phyloP scores from a whole-genome alignment of 2,113 vertebrate genomes.

The Charina bottae region DNA sequence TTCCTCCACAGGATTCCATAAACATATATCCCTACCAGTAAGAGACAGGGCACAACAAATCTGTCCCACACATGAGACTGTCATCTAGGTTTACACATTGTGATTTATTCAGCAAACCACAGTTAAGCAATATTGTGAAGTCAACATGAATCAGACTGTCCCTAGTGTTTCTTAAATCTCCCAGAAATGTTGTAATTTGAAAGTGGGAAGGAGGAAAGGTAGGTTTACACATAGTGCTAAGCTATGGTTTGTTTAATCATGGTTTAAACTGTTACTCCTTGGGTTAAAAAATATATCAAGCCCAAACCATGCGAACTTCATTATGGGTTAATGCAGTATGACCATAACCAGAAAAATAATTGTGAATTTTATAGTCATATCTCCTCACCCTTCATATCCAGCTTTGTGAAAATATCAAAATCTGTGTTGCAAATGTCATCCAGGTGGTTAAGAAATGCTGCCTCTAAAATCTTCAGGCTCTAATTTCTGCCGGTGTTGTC shows the following conservation, averaged over 20 bases:
- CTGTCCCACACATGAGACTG: not conserved
- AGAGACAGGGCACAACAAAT: not conserved
- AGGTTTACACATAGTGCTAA: not conserved
- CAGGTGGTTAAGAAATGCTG: not conserved
- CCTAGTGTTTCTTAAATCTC: not conserved
- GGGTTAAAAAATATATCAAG: not conserved
- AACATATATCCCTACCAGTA: not conserved
- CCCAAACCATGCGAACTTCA: not conserved
- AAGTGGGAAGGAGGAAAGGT: not conserved
- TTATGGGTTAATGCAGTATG: not conserved
- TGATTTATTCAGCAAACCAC: not conserved
- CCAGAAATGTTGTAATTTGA: not conserved
- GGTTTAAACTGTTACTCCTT: not conserved
- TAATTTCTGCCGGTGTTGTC: not conserved
- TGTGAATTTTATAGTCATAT: not conserved
- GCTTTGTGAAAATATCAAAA: not conserved
- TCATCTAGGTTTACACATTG: not conserved
- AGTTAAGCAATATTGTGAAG: not conserved
- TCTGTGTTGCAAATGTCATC: not conserved
- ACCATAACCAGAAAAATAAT: not conserved
- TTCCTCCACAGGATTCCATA: not conserved
- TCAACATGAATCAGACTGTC: not conserved
- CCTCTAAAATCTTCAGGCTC: not conserved
- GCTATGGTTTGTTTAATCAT: not conserved
- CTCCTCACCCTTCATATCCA: not conserved